These are phyloP conservation scores for Remorina albescens DNA, from an alignment of 2,797 vertebrate species.

Conservation along the genomic window DNA sequence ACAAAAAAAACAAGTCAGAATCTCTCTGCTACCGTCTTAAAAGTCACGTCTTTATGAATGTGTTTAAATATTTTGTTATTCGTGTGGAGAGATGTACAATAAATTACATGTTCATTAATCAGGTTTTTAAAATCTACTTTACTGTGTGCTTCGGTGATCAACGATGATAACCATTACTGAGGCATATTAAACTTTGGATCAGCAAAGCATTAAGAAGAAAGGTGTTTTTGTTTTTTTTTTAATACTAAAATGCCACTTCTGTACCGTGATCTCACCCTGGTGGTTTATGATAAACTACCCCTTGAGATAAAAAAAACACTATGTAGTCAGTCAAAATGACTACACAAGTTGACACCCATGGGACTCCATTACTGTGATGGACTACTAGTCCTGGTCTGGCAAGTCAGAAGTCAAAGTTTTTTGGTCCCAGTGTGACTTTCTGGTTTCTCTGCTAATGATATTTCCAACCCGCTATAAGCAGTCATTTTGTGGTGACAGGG, in stretches of 20 bases:
- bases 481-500: background rate
- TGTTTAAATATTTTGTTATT: background rate
- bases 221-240: background rate
- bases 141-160: background rate
- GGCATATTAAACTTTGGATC: background rate
- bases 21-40: background rate
- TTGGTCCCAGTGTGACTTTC: background rate
- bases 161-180: background rate
- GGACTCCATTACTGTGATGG: constrained; percentile 39
- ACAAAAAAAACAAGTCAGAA: too few species aligned
- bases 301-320: constrained; percentile 1
- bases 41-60: too few species aligned
- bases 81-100: background rate
- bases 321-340: constrained; percentile 27
- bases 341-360: background rate
- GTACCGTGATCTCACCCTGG: background rate
- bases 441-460: background rate
- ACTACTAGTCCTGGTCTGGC: background rate
- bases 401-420: background rate
- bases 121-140: background rate
- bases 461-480: background rate
- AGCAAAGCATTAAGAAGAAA: background rate
- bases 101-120: background rate
- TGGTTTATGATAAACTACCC: background rate
- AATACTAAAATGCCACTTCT: background rate